phyloP scores from a whole-genome alignment of 1,140 invertebrate genomes.

The Aphelinus atriplicis region DNA sequence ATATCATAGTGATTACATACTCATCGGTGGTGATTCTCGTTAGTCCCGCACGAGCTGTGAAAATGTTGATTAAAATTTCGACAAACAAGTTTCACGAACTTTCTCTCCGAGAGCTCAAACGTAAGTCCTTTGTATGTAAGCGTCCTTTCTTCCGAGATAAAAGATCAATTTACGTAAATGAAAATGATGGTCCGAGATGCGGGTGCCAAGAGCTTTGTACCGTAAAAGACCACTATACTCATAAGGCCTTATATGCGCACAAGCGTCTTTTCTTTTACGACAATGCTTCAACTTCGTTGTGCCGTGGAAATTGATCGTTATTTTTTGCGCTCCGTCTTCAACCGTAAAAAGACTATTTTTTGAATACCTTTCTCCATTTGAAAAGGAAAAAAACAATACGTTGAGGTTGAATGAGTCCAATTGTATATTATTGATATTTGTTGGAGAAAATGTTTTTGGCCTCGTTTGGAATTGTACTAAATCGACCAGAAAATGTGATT shows the following conservation, averaged over 20 bases:
- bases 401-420: no score
- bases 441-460: no score
- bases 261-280: not conserved
- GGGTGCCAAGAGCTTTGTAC: conserved; percentile 1
- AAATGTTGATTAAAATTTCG: conserved; percentile 15
- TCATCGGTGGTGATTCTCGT: no score
- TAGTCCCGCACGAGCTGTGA: not conserved
- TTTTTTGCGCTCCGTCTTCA: not conserved
- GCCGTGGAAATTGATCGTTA: not conserved
- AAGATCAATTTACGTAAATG: conserved; percentile 16
- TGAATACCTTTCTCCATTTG: no score
- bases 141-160: conserved; percentile 7
- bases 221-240: not conserved
- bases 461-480: no score
- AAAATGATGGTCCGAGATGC: conserved; percentile 6
- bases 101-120: conserved; percentile 9
- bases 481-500: no score
- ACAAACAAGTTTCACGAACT: not conserved
- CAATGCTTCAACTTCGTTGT: not conserved
- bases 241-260: not conserved
- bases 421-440: no score
- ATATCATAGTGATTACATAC: not conserved
- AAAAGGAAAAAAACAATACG: no score
- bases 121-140: not conserved
- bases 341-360: not conserved